phyloP scores from a whole-genome alignment of 2,888 invertebrate species.

The Argyresthia goedartella region DNA sequence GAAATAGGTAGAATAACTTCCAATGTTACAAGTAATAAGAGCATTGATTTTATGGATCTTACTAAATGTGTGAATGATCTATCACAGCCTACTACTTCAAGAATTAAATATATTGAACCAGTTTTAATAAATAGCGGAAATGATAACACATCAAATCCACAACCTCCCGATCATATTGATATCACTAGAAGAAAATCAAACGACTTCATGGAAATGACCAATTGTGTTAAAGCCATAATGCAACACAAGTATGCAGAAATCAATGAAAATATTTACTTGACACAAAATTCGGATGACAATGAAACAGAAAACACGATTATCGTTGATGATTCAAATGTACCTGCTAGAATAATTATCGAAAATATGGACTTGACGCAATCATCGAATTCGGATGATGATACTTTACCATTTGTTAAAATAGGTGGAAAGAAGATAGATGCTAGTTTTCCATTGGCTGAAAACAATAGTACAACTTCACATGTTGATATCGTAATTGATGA shows the following conservation, averaged over 20 bases:
- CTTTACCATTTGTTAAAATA: slow-evolving; percentile 30
- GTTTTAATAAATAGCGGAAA: slow-evolving; percentile 4
- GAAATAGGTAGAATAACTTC: not conserved
- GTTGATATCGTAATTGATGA: not conserved
- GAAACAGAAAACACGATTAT: not conserved
- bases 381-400: slow-evolving; percentile 31
- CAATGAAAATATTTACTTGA: slow-evolving; percentile 27
- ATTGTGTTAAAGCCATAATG: slow-evolving; percentile 26
- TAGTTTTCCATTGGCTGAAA: slow-evolving; percentile 8
- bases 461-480: not conserved
- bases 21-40: slow-evolving; percentile 14
- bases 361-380: slow-evolving; percentile 40
- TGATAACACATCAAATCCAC: not conserved
- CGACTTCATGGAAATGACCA: slow-evolving; percentile 50
- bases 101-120: slow-evolving; percentile 3
- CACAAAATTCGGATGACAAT: slow-evolving; percentile 18
- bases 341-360: slow-evolving; percentile 11
- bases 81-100: slow-evolving; percentile 8
- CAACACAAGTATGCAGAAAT: slow-evolving; percentile 5
- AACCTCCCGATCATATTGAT: slow-evolving; percentile 10
- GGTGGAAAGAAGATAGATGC: slow-evolving; percentile 13
- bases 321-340: not conserved
- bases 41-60: slow-evolving; percentile 30
- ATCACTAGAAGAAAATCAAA: slow-evolving; percentile 30
- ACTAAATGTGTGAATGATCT: slow-evolving; percentile 27